Percentiles rank a stretch among this genome's conserved stretches.
These are phyloP conservation scores for Gallinago nigripennis DNA, from an alignment of 2,797 vertebrate species.

Conservation along the genomic window DNA sequence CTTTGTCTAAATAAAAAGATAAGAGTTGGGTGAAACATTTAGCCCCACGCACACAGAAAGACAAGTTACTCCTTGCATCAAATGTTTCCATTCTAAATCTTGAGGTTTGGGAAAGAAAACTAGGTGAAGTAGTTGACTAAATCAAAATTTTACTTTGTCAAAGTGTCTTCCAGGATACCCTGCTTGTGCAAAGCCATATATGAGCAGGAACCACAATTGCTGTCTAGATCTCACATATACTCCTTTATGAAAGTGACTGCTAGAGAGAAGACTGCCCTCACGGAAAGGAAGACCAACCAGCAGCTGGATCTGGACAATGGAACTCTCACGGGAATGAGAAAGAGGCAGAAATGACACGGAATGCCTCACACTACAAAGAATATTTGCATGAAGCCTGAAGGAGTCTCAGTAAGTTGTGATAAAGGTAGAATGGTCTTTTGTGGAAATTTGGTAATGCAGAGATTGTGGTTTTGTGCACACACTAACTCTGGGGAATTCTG, in stretches of 20 bases:
- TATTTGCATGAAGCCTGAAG: neutral
- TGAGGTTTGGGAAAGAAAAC: neutral
- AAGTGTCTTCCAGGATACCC: neutral
- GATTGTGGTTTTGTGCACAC: accelerated
- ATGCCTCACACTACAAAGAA: neutral
- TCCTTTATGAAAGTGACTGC: neutral
- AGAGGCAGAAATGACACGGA: neutral
- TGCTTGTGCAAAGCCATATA: neutral
- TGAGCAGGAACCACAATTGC: neutral
- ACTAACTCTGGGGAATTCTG: neutral
- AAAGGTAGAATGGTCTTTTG: neutral
- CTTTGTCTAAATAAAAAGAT: neutral
- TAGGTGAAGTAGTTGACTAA: neutral
- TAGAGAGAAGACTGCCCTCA: neutral
- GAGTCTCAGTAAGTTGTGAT: neutral
- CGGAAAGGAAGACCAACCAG: neutral
- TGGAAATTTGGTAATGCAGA: neutral
- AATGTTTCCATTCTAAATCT: neutral
- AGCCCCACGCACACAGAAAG: neutral
- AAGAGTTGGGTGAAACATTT: neutral
- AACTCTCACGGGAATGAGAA: neutral
- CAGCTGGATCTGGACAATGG: neutral
- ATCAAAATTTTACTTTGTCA: neutral
- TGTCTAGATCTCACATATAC: neutral
- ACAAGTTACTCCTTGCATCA: neutral